phyloP scores from a whole-genome alignment of 1,140 invertebrate species.

The Heliconius himera region DNA sequence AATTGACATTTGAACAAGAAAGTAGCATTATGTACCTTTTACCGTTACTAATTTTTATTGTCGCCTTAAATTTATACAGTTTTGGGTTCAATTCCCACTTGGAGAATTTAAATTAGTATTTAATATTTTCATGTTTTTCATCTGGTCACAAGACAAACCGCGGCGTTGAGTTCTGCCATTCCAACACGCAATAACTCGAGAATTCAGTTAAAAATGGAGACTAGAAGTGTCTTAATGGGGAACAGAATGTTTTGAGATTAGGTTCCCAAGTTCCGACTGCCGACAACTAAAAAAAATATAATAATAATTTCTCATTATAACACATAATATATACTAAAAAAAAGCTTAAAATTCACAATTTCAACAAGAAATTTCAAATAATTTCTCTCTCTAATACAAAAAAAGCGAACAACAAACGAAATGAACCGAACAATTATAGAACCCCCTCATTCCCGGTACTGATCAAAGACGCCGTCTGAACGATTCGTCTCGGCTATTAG shows the following conservation, averaged over 20 bases:
- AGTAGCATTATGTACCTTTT: background rate
- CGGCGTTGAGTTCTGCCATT: too few species aligned
- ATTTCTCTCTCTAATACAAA: background rate
- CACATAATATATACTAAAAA: background rate
- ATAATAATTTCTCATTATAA: background rate
- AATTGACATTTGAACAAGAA: background rate
- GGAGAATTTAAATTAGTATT: too few species aligned
- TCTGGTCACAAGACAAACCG: too few species aligned
- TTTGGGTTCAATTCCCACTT: too few species aligned
- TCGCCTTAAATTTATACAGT: background rate
- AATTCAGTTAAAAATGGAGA: too few species aligned
- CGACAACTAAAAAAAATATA: background rate
- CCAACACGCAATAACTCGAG: too few species aligned
- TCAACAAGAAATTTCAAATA: background rate
- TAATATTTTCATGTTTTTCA: too few species aligned
- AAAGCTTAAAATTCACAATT: background rate
- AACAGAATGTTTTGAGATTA: too few species aligned
- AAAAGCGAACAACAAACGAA: background rate
- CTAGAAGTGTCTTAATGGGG: too few species aligned
- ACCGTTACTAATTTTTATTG: background rate
- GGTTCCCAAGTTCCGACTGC: too few species aligned
- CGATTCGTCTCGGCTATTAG: constrained; percentile 72
- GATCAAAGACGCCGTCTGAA: constrained; percentile 68
- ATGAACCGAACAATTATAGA: constrained; percentile 24
- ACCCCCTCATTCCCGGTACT: constrained; percentile 15